phyloP scores from a whole-genome alignment of 2,888 invertebrate species.

The Parnassius orleans region DNA sequence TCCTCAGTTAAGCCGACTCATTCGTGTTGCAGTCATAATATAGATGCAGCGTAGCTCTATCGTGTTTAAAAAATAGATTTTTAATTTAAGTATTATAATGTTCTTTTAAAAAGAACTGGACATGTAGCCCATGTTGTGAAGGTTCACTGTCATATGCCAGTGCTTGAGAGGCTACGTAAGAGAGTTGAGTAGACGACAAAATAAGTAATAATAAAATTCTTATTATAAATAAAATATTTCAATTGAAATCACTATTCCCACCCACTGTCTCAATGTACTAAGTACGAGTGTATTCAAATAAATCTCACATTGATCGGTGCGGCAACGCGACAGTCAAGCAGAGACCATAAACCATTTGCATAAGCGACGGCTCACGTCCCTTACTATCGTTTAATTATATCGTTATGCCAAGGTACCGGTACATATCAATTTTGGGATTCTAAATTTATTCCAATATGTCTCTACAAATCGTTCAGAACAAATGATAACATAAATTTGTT shows the following conservation, averaged over 20 bases:
- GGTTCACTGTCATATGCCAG: too few relatives aligned
- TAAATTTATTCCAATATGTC: neutral
- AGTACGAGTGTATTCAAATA: conserved; percentile 38
- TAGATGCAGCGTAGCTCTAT: too few relatives aligned
- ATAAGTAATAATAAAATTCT: neutral
- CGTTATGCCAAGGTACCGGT: conserved; percentile 33
- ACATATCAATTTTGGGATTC: conserved; percentile 26
- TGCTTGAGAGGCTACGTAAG: too few relatives aligned
- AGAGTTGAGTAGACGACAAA: too few relatives aligned
- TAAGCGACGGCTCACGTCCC: conserved; percentile 49
- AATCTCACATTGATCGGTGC: conserved; percentile 40
- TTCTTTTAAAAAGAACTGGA: too few relatives aligned
- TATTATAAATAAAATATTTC: neutral
- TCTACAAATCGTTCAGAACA: neutral
- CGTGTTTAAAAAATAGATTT: too few relatives aligned
- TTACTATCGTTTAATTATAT: conserved; percentile 47
- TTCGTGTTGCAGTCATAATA: too few relatives aligned
- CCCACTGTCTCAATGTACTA: conserved; percentile 24
- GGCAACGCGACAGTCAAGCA: conserved; percentile 36
- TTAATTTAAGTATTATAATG: too few relatives aligned
- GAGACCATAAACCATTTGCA: conserved; percentile 57
- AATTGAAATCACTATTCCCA: conserved; percentile 17
- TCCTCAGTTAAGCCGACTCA: too few relatives aligned
- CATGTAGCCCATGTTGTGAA: too few relatives aligned
- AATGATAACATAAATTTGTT: too few relatives aligned